phyloP scores from a whole-genome alignment of 2,113 vertebrate genomes.

The Albula goreensis region DNA sequence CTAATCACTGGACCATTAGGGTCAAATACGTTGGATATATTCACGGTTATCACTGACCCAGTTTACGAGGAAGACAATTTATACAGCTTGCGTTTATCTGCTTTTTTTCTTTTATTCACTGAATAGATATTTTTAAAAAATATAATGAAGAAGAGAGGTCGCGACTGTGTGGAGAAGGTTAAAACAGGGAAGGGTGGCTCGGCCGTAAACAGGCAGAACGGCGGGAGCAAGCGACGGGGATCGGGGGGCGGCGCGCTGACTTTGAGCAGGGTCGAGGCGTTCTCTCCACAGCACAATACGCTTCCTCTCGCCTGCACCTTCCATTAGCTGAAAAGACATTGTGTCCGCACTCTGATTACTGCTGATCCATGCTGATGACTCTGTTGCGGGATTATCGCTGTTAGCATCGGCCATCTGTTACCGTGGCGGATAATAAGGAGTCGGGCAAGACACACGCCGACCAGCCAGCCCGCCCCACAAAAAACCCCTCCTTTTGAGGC shows the following conservation, averaged over 20 bases:
- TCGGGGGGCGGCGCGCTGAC: neutral
- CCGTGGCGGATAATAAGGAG: conserved; percentile 53
- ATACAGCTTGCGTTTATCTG: neutral
- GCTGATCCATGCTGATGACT: conserved; percentile 87
- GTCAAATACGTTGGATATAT: conserved; percentile 8
- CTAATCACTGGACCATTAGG: conserved; percentile 41
- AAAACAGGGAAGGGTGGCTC: neutral
- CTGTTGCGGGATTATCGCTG: conserved; percentile 84
- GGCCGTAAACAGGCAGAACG: neutral
- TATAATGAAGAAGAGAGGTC: neutral
- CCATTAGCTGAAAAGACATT: conserved; percentile 74
- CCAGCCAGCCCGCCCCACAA: neutral
- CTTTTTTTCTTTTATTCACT: neutral
- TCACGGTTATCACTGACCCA: conserved; percentile 11
- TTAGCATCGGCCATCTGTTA: conserved; percentile 88
- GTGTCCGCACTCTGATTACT: conserved; percentile 82
- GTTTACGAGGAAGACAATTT: neutral
- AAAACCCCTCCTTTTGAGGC: neutral
- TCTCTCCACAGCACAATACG: neutral
- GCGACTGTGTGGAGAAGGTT: neutral
- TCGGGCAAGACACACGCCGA: conserved; percentile 17
- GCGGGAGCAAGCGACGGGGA: neutral
- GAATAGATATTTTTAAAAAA: neutral
- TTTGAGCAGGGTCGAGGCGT: conserved; percentile 1
- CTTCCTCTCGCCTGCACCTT: conserved; percentile 62